Conservation (phyloP, 2,888 invertebrate genomes). For the Cataglyphis livida region DNA sequence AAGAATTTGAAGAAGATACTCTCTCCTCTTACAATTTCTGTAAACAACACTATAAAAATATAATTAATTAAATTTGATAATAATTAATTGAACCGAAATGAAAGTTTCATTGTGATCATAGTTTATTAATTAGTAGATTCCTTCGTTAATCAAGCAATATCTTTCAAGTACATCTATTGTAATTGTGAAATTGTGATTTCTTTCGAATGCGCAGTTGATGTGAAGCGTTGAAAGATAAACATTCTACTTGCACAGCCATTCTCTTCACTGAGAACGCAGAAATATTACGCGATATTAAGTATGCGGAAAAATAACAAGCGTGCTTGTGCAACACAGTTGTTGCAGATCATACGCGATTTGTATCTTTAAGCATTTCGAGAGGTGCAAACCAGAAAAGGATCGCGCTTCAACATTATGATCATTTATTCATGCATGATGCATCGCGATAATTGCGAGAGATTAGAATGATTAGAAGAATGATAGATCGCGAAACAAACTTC, state of each 20-base stretch:
- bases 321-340: conserved; percentile 34
- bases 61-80: not conserved
- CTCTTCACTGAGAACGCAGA: conserved; percentile 15
- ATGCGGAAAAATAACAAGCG: conserved; percentile 22
- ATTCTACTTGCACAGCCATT: conserved; percentile 15
- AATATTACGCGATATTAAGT: conserved; percentile 13
- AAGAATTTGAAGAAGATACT: not conserved
- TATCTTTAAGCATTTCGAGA: conserved; percentile 32
- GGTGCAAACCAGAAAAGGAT: not conserved
- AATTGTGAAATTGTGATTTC: not conserved
- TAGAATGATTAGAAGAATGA: conserved; percentile 16
- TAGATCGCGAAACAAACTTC: not conserved
- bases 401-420: conserved; percentile 12
- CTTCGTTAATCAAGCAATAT: not conserved
- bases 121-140: not conserved
- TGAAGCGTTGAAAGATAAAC: not conserved
- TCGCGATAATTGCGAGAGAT: conserved; percentile 20
- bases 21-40: not conserved
- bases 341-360: conserved; percentile 10
- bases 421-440: conserved; percentile 13
- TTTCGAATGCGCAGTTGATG: not conserved
- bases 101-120: not conserved
- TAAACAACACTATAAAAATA: not conserved
- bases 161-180: not conserved
- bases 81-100: not conserved